phyloP scores from a whole-genome alignment of 2,797 vertebrate species.

The Parambassis ranga region DNA sequence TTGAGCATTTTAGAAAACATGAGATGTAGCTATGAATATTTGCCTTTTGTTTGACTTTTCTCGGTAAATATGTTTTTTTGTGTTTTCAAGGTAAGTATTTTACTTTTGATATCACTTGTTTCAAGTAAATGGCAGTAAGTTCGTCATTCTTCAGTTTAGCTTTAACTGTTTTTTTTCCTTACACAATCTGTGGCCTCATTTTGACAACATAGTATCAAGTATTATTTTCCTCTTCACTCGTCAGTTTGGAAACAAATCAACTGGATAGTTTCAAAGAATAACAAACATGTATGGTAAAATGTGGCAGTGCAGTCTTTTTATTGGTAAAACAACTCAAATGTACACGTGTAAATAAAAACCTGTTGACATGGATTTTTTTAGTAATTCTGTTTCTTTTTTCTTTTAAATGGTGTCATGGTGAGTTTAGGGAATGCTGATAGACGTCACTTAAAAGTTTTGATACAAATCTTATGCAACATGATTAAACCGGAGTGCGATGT shows the following conservation, averaged over 20 bases:
- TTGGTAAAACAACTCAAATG: constrained; percentile 59
- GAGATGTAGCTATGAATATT: constrained; percentile 33
- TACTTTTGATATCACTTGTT: constrained; percentile 57
- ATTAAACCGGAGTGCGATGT: too few species aligned
- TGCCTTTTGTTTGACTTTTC: constrained; percentile 36
- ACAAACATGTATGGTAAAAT: constrained; percentile 41
- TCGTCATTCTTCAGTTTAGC: constrained; percentile 11
- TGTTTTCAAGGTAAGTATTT: constrained; percentile 85
- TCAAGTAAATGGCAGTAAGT: constrained; percentile 33
- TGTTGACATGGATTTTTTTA: constrained; percentile 53
- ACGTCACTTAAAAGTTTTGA: too few species aligned
- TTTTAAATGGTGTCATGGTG: too few species aligned
- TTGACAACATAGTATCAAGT: neutral
- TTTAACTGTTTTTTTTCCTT: constrained; percentile 12
- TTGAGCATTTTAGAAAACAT: constrained; percentile 11
- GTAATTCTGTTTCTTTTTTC: constrained; percentile 23
- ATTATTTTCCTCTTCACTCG: constrained; percentile 6
- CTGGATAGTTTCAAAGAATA: neutral
- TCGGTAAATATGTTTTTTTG: constrained; percentile 24
- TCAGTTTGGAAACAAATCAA: constrained; percentile 1
- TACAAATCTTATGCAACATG: too few species aligned
- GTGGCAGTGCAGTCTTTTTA: constrained; percentile 57
- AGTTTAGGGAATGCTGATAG: too few species aligned
- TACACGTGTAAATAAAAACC: constrained; percentile 82
- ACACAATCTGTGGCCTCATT: constrained; percentile 16